Evolutionary conservation across 2,113 vertebrate species (phyloP).

Genomic region (Capricornis sumatraensis): DNA sequence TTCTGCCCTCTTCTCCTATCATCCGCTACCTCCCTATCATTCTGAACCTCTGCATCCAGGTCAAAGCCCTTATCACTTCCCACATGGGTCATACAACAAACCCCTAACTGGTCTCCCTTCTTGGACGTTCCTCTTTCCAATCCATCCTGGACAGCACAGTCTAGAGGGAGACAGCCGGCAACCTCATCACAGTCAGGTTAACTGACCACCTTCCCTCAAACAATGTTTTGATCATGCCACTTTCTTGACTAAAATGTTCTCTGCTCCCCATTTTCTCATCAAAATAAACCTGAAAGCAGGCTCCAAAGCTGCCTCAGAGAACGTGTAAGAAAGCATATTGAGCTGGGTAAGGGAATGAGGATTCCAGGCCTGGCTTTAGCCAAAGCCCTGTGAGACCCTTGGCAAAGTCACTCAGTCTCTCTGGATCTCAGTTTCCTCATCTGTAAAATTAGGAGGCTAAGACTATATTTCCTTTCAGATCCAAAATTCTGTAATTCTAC

Average conservation of each 20-base stretch:
- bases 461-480: background rate
- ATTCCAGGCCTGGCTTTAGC: background rate
- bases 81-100: background rate
- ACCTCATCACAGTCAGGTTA: background rate
- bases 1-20: background rate
- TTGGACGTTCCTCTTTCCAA: background rate
- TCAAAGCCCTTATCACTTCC: background rate
- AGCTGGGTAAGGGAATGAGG: background rate
- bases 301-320: background rate
- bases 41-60: background rate
- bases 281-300: background rate
- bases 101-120: background rate
- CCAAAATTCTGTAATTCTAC: background rate
- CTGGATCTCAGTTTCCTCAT: background rate
- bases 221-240: background rate
- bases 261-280: slow-evolving; percentile 6
- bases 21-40: background rate
- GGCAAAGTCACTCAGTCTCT: background rate
- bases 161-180: background rate
- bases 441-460: background rate
- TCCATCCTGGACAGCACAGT: background rate
- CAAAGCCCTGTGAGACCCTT: background rate
- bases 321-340: background rate
- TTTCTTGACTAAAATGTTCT: background rate
- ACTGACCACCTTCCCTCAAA: background rate